These are phyloP conservation scores for Amiota communis DNA, from an alignment of 2,888 invertebrate genomes.

Conservation along the genomic window DNA sequence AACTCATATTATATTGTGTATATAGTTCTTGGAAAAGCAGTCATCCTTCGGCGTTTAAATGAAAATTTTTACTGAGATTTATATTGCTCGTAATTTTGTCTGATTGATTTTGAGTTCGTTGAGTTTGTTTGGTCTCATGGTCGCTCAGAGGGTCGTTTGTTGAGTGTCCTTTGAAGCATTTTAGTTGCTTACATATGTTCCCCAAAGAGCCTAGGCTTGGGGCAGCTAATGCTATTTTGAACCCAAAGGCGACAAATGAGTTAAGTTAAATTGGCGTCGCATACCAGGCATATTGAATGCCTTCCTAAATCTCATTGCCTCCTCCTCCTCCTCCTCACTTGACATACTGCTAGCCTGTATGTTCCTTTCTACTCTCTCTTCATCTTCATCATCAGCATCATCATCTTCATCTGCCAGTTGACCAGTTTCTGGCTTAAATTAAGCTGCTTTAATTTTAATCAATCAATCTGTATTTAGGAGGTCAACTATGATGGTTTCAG, in stretches of 20 bases:
- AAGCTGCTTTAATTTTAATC: conserved; percentile 60
- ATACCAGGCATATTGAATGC: not conserved
- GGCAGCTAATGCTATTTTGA: not conserved
- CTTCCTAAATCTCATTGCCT: too few relatives aligned
- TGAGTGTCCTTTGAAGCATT: not conserved
- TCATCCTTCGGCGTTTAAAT: conserved; percentile 6
- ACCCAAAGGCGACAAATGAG: conserved; percentile 25
- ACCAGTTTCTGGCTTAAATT: conserved; percentile 22
- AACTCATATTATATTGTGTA: too few relatives aligned
- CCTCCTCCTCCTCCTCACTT: not conserved
- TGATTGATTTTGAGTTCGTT: conserved; percentile 22
- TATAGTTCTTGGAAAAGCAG: not conserved
- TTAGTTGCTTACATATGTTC: not conserved
- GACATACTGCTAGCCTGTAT: not conserved
- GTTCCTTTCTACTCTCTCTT: too few relatives aligned
- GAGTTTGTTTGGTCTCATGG: not conserved
- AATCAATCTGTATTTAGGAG: conserved; percentile 50
- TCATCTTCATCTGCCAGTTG: conserved; percentile 8
- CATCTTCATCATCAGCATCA: not conserved
- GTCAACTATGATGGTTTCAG: conserved; percentile 21
- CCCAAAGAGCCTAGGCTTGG: not conserved
- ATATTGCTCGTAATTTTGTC: conserved; percentile 18
- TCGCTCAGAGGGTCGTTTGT: not conserved
- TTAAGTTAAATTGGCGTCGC: conserved; percentile 23
- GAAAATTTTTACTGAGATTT: conserved; percentile 21